Evolutionary conservation across 1,140 invertebrate species (phyloP).

Genomic region (Geopemphigus sp.): DNA sequence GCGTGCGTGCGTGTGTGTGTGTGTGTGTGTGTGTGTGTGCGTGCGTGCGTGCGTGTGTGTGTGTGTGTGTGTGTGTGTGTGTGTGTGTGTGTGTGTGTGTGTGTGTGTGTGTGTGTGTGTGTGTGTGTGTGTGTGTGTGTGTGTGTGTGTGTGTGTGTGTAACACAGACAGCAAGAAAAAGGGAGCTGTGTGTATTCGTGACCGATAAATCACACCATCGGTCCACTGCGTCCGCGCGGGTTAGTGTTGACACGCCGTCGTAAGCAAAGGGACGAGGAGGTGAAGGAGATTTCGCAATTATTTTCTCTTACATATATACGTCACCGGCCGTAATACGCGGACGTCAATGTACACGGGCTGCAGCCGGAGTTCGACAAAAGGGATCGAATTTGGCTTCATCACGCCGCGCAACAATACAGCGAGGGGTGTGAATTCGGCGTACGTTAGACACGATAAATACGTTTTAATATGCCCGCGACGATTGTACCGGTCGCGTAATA

Average conservation of each 20-base stretch:
- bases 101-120: too few relatives aligned
- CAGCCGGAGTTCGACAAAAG: neutral
- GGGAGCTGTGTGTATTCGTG: neutral
- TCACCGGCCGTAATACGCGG: neutral
- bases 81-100: too few relatives aligned
- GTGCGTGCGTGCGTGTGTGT: too few relatives aligned
- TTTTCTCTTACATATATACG: neutral
- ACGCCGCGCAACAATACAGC: neutral
- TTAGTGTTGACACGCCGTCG: neutral
- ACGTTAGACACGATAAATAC: too few relatives aligned
- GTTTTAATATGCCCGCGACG: too few relatives aligned
- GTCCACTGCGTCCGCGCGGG: neutral
- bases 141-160: too few relatives aligned
- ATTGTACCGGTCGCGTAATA: too few relatives aligned
- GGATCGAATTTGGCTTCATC: slow-evolving; percentile 3
- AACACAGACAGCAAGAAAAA: accelerated
- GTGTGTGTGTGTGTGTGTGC: too few relatives aligned
- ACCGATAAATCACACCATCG: slow-evolving; percentile 11
- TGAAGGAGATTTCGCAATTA: slow-evolving; percentile 2
- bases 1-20: too few relatives aligned
- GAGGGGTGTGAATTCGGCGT: too few relatives aligned
- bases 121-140: too few relatives aligned
- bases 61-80: too few relatives aligned
- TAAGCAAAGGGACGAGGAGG: neutral
- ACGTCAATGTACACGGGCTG: neutral